Percentiles rank a stretch among this genome's conserved stretches.
phyloP scores from a whole-genome alignment of 64 coral and sea anemone genomes.

The Stichodactyla helianthus region DNA sequence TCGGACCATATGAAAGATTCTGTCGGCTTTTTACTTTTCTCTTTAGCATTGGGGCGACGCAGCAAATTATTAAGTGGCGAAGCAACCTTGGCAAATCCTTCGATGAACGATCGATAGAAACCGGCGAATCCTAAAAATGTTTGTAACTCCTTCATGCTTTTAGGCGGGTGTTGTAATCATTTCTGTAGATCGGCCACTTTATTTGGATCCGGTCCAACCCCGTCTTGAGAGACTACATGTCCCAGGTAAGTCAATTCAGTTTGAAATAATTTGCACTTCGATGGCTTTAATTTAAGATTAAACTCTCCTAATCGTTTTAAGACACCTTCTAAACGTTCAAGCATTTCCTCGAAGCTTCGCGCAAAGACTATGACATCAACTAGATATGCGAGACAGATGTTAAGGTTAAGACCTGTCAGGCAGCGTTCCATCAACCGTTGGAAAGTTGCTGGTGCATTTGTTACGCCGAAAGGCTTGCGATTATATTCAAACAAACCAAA shows the following conservation, averaged over 20 bases:
- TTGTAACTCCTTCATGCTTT: slow-evolving; percentile 35
- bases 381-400: background rate
- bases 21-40: background rate
- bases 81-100: slow-evolving; percentile 17
- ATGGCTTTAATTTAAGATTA: background rate
- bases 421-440: too few species aligned
- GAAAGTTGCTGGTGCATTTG: too few species aligned
- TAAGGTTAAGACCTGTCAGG: too few species aligned
- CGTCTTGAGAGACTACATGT: too few species aligned
- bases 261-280: too few species aligned
- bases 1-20: slow-evolving; percentile 14
- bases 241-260: too few species aligned
- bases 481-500: too few species aligned
- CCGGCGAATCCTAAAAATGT: slow-evolving; percentile 55
- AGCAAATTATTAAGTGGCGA: slow-evolving; percentile 16
- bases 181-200: slow-evolving; percentile 32
- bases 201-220: too few species aligned
- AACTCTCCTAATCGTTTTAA: slow-evolving; percentile 30
- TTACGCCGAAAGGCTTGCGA: too few species aligned
- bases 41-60: background rate
- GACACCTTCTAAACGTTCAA: slow-evolving; percentile 35
- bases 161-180: slow-evolving; percentile 34
- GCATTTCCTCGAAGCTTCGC: slow-evolving; percentile 36
- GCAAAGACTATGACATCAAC: slow-evolving; percentile 60
- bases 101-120: slow-evolving; percentile 36